phyloP scores from a whole-genome alignment of 2,888 invertebrate species.

The Galeruca laticollis region DNA sequence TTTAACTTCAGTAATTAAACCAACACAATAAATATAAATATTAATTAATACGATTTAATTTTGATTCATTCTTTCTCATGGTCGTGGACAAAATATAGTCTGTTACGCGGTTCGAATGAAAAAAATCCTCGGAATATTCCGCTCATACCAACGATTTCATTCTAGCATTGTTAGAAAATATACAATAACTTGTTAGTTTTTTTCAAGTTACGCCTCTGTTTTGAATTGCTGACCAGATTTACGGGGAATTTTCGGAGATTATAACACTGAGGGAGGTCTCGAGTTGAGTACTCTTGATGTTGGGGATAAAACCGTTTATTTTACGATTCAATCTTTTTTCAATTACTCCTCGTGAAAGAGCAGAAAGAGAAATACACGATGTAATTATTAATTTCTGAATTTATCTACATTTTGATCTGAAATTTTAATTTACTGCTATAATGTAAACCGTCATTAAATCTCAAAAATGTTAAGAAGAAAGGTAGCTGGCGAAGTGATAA shows the following conservation, averaged over 20 bases:
- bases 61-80: too few species aligned
- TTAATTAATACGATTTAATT: too few species aligned
- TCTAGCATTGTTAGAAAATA: too few species aligned
- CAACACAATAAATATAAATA: too few species aligned
- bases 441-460: conserved; percentile 19
- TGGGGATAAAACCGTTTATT: conserved; percentile 29
- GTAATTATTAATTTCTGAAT: conserved; percentile 28
- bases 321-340: conserved; percentile 35
- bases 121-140: too few species aligned
- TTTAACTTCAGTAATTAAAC: too few species aligned
- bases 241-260: conserved; percentile 41
- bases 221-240: conserved; percentile 37
- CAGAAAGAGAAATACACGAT: conserved; percentile 24
- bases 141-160: too few species aligned
- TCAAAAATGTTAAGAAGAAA: conserved; percentile 16
- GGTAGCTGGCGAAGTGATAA: background rate
- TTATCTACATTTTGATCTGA: conserved; percentile 26
- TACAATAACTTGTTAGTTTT: too few species aligned
- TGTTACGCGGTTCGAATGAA: too few species aligned
- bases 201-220: conserved; percentile 7
- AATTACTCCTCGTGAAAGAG: conserved; percentile 21
- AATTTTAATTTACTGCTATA: conserved; percentile 24
- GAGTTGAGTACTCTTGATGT: conserved; percentile 28
- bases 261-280: conserved; percentile 41
- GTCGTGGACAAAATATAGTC: too few species aligned